phyloP scores from a whole-genome alignment of 1,140 invertebrate species.

The Phymastichus coffea region DNA sequence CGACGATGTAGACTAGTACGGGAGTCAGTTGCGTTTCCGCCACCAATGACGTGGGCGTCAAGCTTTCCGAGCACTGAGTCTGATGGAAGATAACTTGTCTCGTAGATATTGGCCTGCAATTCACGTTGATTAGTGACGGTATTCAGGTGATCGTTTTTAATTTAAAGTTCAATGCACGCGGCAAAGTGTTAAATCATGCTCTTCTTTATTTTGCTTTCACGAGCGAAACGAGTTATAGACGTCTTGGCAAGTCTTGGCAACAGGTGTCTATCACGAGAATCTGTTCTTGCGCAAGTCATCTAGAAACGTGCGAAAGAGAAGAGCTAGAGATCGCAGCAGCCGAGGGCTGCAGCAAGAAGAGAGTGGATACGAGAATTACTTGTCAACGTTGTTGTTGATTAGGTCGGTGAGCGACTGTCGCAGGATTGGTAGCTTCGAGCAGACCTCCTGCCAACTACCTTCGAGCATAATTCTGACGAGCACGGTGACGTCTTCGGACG shows the following conservation, averaged over 20 bases:
- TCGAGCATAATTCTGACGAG: constrained; percentile 47
- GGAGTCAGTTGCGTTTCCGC: constrained; percentile 31
- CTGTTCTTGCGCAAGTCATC: too few relatives aligned
- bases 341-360: neutral
- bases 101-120: constrained; percentile 38
- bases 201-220: too few relatives aligned
- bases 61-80: constrained; percentile 37
- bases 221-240: too few relatives aligned
- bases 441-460: constrained; percentile 40
- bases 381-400: constrained; percentile 33
- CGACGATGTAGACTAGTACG: constrained; percentile 45
- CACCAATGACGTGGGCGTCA: neutral
- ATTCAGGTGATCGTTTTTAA: too few relatives aligned
- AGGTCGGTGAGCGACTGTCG: constrained; percentile 39
- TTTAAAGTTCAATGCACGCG: too few relatives aligned
- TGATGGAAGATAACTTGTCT: constrained; percentile 44
- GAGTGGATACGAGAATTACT: constrained; percentile 33
- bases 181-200: too few relatives aligned
- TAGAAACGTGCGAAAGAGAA: too few relatives aligned
- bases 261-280: too few relatives aligned
- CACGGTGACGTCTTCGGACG: constrained; percentile 34
- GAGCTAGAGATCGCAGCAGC: too few relatives aligned
- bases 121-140: too few relatives aligned
- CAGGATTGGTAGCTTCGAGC: constrained; percentile 35
- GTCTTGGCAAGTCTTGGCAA: too few relatives aligned